These are phyloP conservation scores for Rhizomys pruinosus DNA, from an alignment of 2,113 vertebrate species.

Conservation along the genomic window DNA sequence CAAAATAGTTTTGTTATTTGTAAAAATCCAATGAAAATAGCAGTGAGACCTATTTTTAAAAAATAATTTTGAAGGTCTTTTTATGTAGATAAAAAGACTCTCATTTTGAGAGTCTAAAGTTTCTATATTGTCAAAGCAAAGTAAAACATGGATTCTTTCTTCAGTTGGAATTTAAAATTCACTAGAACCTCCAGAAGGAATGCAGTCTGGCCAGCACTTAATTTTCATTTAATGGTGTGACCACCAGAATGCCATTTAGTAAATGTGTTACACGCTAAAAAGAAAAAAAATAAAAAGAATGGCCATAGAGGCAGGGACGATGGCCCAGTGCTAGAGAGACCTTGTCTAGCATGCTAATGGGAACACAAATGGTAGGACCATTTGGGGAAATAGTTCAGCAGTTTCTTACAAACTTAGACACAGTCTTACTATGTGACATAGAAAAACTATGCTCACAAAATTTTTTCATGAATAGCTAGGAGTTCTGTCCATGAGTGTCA, in stretches of 20 bases:
- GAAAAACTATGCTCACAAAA: not conserved
- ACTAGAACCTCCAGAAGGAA: not conserved
- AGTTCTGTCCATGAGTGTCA: not conserved
- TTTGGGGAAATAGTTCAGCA: not conserved
- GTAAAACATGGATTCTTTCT: not conserved
- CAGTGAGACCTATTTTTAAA: not conserved
- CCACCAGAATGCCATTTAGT: not conserved
- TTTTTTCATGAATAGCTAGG: not conserved
- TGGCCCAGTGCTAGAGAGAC: not conserved
- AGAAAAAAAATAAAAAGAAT: not conserved
- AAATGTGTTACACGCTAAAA: not conserved
- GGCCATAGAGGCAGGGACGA: too few species aligned
- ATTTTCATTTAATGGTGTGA: not conserved
- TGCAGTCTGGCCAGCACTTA: not conserved
- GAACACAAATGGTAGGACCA: not conserved
- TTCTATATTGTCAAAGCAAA: not conserved
- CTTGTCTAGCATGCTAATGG: too few species aligned
- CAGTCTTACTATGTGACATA: not conserved
- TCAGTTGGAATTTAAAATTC: conserved; percentile 18
- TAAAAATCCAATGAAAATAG: conserved; percentile 19
- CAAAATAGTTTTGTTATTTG: not conserved
- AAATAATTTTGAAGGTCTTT: not conserved
- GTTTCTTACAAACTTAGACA: not conserved
- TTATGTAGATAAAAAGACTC: not conserved
- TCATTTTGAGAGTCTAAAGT: not conserved